Base-by-base conservation (phyloP, 2,113 vertebrate species). In the Canis aureus region DNA sequence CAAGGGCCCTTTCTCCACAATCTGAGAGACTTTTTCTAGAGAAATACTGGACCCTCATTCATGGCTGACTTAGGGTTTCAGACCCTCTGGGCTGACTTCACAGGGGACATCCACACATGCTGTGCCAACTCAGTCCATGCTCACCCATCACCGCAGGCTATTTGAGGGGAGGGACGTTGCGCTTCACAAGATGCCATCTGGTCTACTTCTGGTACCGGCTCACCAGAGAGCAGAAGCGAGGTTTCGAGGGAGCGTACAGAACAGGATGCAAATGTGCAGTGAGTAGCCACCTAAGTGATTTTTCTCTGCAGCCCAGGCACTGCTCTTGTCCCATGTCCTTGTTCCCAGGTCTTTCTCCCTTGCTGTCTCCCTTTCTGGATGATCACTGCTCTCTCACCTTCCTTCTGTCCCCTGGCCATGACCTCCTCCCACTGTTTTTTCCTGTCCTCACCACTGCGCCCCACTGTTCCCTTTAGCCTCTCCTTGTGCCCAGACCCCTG, bases 161-260 rank as follows among this genome's bases (percentile, higher is more conserved):
- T 12, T 8, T 82, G 59, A 92, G 27, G 32, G 0, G 0, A 1
- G 25, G 25, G 16, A 43, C 2, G 2, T 0, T 96, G 20, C 2
- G 0, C 43, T 90, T 94, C 66, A 90, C 92, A 12, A 78, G 32
- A 86, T 94, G 83, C 35, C 38, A 94, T 15, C 12, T 92, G 66
- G 3, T 78, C 0, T 59, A 64, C 8, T 3, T 15, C 29, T 95
- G 79, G 84, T 0, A 76, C 64, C 2, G 0, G 2, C 53, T 95
- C 80, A 69, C 17, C 27, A 8, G 0, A 11, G 13, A 96, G 49
- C 93, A 90, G 60, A 57, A 1, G 29, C 4, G 78, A n/a, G 97
- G 95, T 78, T 91, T 93, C 20, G 3, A 79, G 53, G 6, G 0
- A 3, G 11, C 2, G 3, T 95, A 93, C 53, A 17, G 2, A 5